Evolutionary conservation across 2,113 vertebrate species (phyloP).

Genomic region (Scytalopus superciliaris): DNA sequence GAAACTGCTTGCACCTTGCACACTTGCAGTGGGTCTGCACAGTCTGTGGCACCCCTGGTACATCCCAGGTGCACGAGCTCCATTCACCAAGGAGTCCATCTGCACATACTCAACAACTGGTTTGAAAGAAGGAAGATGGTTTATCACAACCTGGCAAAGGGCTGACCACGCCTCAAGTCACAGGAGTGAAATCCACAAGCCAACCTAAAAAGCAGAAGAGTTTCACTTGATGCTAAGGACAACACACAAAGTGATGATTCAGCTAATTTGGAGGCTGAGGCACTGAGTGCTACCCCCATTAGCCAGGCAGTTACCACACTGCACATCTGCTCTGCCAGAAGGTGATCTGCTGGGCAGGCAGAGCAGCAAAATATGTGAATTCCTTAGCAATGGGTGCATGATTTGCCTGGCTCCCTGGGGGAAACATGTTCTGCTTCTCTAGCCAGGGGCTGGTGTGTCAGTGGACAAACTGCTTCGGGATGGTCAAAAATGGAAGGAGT

Average conservation of each 20-base stretch:
- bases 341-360: not conserved
- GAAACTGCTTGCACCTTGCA: too few relatives aligned
- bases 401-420: not conserved
- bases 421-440: not conserved
- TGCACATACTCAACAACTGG: too few relatives aligned
- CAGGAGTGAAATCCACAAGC: too few relatives aligned
- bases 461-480: not conserved
- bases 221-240: too few relatives aligned
- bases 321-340: not conserved
- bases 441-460: not conserved
- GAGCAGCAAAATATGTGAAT: not conserved
- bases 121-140: too few relatives aligned
- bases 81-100: too few relatives aligned
- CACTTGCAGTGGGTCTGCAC: too few relatives aligned
- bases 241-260: not conserved
- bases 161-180: too few relatives aligned
- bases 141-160: too few relatives aligned
- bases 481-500: not conserved
- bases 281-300: not conserved
- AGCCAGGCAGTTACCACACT: not conserved
- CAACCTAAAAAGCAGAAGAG: too few relatives aligned
- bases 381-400: accelerated
- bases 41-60: too few relatives aligned
- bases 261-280: not conserved
- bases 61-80: too few relatives aligned